A percentile compares a stretch with the other conserved stretches of the same genome.
These are phyloP conservation scores for Drosophila jambulina DNA, from an alignment of 1,140 invertebrate genomes.

Conservation along the genomic window DNA sequence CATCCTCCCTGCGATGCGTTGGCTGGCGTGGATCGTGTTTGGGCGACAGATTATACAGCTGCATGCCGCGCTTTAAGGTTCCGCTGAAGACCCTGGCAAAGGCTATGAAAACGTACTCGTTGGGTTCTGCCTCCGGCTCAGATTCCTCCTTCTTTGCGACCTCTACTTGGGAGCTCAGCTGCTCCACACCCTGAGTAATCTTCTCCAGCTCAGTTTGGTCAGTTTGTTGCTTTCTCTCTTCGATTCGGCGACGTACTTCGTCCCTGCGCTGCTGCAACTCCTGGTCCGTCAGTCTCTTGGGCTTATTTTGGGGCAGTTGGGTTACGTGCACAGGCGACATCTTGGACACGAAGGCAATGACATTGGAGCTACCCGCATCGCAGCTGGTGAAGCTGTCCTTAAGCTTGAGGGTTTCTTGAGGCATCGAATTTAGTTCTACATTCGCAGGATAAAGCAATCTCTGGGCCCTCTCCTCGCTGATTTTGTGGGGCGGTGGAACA, in stretches of 20 bases:
- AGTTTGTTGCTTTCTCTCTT: slow-evolving; percentile 85
- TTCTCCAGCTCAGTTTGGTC: slow-evolving; percentile 86
- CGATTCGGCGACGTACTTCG: slow-evolving; percentile 88
- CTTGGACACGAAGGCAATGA: slow-evolving; percentile 97
- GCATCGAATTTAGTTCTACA: slow-evolving; percentile 89
- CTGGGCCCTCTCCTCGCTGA: slow-evolving; percentile 91
- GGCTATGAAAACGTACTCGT: slow-evolving; percentile 92
- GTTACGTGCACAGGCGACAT: slow-evolving; percentile 88
- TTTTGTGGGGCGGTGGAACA: slow-evolving; percentile 92
- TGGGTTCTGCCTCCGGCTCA: slow-evolving; percentile 57
- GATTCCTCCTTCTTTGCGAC: slow-evolving; percentile 70
- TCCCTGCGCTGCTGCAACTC: slow-evolving; percentile 91
- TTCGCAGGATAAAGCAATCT: slow-evolving; percentile 90
- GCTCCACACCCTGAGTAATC: slow-evolving; percentile 86
- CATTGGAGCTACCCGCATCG: slow-evolving; percentile 88
- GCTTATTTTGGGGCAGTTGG: slow-evolving; percentile 90
- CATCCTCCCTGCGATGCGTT: slow-evolving; percentile 50
- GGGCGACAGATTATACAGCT: slow-evolving; percentile 94
- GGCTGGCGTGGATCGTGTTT: slow-evolving; percentile 93
- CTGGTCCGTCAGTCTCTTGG: slow-evolving; percentile 90
- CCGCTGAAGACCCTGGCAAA: slow-evolving; percentile 98
- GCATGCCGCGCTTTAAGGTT: slow-evolving; percentile 90
- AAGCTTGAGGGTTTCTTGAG: slow-evolving; percentile 89
- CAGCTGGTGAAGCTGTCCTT: slow-evolving; percentile 92
- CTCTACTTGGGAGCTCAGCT: slow-evolving; percentile 47